Percentiles rank a stretch among this genome's conserved stretches.
Conservation (phyloP, 2,113 vertebrate species). For the Bos indicus region DNA sequence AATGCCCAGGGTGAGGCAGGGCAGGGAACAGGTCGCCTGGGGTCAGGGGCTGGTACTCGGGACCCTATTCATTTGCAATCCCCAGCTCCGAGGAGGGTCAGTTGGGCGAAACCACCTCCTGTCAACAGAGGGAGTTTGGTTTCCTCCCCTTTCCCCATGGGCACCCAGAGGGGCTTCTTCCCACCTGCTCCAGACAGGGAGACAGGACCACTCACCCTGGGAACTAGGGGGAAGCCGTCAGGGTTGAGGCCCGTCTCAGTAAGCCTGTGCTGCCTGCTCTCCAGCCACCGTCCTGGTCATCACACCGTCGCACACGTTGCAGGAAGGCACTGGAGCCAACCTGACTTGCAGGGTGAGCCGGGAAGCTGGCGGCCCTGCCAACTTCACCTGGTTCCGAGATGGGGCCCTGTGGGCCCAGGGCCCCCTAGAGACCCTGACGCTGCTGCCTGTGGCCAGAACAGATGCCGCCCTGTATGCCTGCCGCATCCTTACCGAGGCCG, state of each 20-base stretch:
- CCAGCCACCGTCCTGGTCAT: slow-evolving; percentile 74
- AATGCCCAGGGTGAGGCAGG: slow-evolving; percentile 63
- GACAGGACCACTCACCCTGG: too few relatives aligned
- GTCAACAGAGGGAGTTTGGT: neutral
- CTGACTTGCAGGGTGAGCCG: slow-evolving; percentile 73
- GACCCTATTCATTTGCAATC: neutral
- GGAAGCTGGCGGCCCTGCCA: neutral
- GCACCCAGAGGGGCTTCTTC: neutral
- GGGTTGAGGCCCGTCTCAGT: neutral
- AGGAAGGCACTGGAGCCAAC: slow-evolving; percentile 65
- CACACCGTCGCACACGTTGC: neutral
- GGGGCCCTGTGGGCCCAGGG: slow-evolving; percentile 48
- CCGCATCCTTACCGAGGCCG: fast-evolving
- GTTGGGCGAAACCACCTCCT: neutral
- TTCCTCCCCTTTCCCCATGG: neutral
- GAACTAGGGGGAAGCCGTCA: neutral
- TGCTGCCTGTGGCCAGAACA: neutral
- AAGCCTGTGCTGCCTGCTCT: neutral
- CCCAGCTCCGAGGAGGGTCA: neutral
- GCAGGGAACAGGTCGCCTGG: neutral
- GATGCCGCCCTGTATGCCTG: slow-evolving; percentile 77
- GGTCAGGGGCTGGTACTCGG: neutral
- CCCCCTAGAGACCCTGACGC: neutral
- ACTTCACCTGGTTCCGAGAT: slow-evolving; percentile 80
- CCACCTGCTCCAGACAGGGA: neutral